phyloP scores from a whole-genome alignment of 2,888 invertebrate species.

The Seira ritae region DNA sequence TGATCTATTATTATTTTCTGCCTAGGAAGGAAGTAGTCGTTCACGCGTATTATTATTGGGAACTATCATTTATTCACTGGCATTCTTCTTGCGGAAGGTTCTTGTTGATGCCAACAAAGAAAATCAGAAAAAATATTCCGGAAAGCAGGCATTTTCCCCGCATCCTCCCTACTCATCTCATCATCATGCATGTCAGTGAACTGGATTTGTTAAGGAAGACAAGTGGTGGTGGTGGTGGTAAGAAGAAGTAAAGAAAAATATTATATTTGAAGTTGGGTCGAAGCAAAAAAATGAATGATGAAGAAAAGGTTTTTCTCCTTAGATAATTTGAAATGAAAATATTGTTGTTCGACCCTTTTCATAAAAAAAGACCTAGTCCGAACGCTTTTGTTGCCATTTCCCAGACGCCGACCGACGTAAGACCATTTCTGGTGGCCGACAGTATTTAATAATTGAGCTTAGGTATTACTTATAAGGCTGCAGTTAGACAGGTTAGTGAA shows the following conservation, averaged over 20 bases:
- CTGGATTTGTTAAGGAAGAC: constrained; percentile 12
- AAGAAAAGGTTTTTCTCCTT: no score
- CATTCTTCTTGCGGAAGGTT: not conserved
- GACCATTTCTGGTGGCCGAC: no score
- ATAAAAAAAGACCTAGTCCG: no score
- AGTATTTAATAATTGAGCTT: no score
- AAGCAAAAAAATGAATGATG: no score
- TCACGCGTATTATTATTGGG: constrained; percentile 55
- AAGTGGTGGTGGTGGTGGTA: constrained; percentile 3
- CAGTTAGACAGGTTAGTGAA: no score
- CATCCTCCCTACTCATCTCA: constrained; percentile 37
- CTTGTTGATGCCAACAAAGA: constrained; percentile 6
- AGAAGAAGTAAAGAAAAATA: not conserved
- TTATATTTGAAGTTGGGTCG: constrained; percentile 18
- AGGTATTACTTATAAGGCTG: no score
- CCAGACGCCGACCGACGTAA: no score
- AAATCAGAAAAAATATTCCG: constrained; percentile 16
- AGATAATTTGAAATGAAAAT: no score
- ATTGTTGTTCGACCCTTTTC: no score
- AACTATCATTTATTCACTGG: constrained; percentile 48
- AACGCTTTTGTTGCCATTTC: no score
- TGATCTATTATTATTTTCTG: not conserved
- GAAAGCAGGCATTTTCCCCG: not conserved
- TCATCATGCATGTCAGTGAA: constrained; percentile 54
- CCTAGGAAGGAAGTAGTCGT: constrained; percentile 41